Conservation (phyloP, 2,797 vertebrate species). For the Potorous gilbertii region DNA sequence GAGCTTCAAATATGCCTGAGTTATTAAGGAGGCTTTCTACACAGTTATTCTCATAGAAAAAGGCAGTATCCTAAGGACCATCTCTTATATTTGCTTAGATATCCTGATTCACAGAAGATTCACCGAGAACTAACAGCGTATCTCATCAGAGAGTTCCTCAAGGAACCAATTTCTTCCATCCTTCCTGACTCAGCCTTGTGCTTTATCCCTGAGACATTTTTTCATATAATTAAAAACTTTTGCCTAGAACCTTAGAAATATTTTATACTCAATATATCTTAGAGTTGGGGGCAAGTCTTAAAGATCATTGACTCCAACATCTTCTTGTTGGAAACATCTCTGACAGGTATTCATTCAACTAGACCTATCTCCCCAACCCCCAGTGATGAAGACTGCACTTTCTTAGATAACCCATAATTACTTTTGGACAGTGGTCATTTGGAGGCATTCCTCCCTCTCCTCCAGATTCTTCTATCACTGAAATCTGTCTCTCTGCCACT, state of each 20-base stretch:
- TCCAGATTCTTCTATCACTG: background rate
- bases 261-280: background rate
- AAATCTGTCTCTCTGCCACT: background rate
- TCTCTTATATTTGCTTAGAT: background rate
- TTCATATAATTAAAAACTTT: background rate
- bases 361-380: background rate
- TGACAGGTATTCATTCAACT: background rate
- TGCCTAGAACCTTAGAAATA: background rate
- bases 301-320: background rate
- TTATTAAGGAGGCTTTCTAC: background rate
- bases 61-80: background rate
- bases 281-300: background rate
- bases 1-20: background rate
- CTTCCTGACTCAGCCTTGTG: background rate
- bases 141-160: conserved; percentile 5
- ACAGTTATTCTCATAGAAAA: background rate
- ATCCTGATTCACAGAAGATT: background rate
- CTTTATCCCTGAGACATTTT: background rate
- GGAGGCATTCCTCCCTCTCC: background rate
- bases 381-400: background rate
- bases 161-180: conserved; percentile 13
- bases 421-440: background rate
- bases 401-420: background rate
- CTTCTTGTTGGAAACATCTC: background rate
- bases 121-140: conserved; percentile 18